Base-by-base conservation (phyloP, 2,888 invertebrate genomes). In the Cenopis cana region DNA sequence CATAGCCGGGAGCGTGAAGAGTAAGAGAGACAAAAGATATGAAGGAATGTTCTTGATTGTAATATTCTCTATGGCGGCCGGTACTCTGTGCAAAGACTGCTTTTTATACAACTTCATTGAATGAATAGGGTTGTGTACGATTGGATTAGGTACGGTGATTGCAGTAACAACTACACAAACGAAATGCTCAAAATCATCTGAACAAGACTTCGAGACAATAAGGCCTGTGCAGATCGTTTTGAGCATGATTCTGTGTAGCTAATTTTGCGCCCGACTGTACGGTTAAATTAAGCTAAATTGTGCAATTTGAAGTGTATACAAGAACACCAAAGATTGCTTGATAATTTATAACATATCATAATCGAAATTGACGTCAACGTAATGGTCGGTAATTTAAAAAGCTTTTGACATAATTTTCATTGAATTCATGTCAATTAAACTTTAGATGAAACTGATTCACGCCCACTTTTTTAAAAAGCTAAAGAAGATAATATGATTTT, bases 251-350 rank as follows among this genome's bases (percentile, higher is more conserved):
- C 14, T 46, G 46, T 46, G 46, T 46, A 46, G 6, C 5, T 46
- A n/a, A 46, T 46, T n/a, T 46, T 46, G 46, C n/a, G 1, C 14
- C n/a, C n/a, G 46, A 46, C 46, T n/a, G 46, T n/a, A 46, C 46
- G 46, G 11, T 29, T 29, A 62, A 46, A 24, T 55, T 55, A 68
- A 49, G 64, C 18, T 57, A 64, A 69, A 56, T 69, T 18, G 66
- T 68, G 70, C 62, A 74, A 72, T 59, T 70, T 62, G n/a, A 71
- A 64, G 73, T 66, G 69, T 78, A 78, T 83, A 76, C 81, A 76
- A 79, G 78, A 79, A 83, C 82, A 89, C 90, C 89, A 90, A 90
- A 90, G 89, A 90, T 83, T 78, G 84, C 86, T 85, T 85, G 81
- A 76, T 64, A 84, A 78, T 80, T 80, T 82, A 78, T 78, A 78